Conservation (phyloP, 2,113 vertebrate species). For the Erythrocercus mccallii region DNA sequence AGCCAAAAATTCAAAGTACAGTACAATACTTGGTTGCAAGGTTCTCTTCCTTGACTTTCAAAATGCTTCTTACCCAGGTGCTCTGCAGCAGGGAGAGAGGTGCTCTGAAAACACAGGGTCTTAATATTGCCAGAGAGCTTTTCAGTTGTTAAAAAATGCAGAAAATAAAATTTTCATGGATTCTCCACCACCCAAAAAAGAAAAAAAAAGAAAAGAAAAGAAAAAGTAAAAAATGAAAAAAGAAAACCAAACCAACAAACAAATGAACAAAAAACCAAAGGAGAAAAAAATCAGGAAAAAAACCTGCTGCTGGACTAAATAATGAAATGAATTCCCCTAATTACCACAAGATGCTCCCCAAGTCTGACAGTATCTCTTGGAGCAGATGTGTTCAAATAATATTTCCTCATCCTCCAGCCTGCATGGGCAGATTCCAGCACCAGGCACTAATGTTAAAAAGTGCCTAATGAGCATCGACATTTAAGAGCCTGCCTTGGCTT, state of each 20-base stretch:
- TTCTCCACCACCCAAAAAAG: too few relatives aligned
- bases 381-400: conserved; percentile 19
- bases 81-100: background rate
- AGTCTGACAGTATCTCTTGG: conserved; percentile 29
- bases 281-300: background rate
- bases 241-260: background rate
- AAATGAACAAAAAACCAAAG: rapidly evolving
- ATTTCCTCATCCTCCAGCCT: conserved; percentile 41
- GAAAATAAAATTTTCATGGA: background rate
- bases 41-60: background rate
- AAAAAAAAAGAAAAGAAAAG: background rate
- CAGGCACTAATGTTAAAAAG: background rate
- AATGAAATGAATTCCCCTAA: conserved; percentile 17
- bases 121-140: background rate
- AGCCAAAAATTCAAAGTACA: background rate
- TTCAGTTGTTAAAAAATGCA: background rate
- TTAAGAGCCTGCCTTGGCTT: conserved; percentile 25
- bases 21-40: background rate
- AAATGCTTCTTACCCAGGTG: background rate
- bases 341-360: conserved; percentile 67
- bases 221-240: too few relatives aligned
- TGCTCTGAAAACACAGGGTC: background rate
- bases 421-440: conserved; percentile 55
- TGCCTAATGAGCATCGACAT: background rate
- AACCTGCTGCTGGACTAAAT: rapidly evolving